Evolutionary conservation across 1,140 invertebrate species (phyloP), one percentile per base, ranked within the genome.

Genomic region (Asobara japonica): DNA sequence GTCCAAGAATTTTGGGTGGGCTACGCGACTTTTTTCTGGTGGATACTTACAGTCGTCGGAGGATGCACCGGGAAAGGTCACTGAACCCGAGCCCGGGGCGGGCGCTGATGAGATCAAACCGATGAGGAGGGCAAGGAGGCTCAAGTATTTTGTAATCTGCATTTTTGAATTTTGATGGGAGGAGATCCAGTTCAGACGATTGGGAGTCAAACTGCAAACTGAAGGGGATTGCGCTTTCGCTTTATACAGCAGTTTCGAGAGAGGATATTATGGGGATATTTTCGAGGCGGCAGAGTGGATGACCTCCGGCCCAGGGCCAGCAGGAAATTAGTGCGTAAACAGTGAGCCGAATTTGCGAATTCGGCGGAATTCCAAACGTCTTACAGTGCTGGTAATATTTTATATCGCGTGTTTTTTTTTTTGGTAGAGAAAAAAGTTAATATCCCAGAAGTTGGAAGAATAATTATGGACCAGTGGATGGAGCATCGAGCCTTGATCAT

Each of bases 231-330:
- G 2, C 25, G 22, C 51, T 8, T 56, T 56, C 51, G 1, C 16
- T 25, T 31, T 62, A 31, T 25, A 51, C 45, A 20, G 60, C 29
- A 22, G 31, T 29, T 64, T 71, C n/a, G n/a, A 18, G 45, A 8
- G 18, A 38, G 16, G 48, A 22, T 29, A 38, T 36, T 69, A n/a
- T n/a, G 22, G 41, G 51, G 22, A 36, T 56, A 51, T 56, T 56
- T 56, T 3, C 20, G 20, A 56, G 51, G 41, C n/a, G 41, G 18
- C n/a, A 16, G 51, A 80, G 77, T 78, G 48, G 79, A 68, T 67
- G 80, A 71, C 80, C 80, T 80, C 77, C 36, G 51, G 33, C 64
- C 38, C 80, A 81, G 69, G 80, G 80, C 71, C 79, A 65, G 38
- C 64, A 69, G 75, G 76, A 80, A 80, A 45, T 75, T 62, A 56